These are phyloP conservation scores for Luehdorfia chinensis DNA, from an alignment of 1,140 invertebrate species.

Conservation along the genomic window DNA sequence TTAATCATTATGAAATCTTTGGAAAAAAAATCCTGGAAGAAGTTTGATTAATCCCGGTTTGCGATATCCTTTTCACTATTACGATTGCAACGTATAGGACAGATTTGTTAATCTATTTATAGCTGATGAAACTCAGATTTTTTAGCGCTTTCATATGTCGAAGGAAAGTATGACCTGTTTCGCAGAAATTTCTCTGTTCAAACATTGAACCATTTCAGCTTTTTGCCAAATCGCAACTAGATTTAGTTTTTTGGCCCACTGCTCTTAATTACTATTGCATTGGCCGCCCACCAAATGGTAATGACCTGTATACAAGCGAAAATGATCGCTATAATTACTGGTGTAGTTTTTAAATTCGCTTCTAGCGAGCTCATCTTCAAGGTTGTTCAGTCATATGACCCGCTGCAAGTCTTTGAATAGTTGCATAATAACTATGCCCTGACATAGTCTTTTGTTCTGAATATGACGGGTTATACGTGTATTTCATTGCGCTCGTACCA, in stretches of 20 bases:
- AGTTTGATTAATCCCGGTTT: too few relatives aligned
- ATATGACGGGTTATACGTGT: constrained; percentile 1
- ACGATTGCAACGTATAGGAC: too few relatives aligned
- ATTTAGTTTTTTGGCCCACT: constrained; percentile 58
- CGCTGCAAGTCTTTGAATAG: constrained; percentile 30
- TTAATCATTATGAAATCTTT: too few relatives aligned
- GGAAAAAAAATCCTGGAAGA: too few relatives aligned
- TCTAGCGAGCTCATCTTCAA: constrained; percentile 48
- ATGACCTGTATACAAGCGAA: constrained; percentile 53
- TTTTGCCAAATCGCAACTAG: constrained; percentile 26
- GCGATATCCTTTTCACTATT: too few relatives aligned
- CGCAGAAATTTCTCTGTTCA: too few relatives aligned
- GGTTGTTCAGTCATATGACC: constrained; percentile 46
- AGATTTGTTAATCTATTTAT: too few relatives aligned
- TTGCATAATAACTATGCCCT: constrained; percentile 33
- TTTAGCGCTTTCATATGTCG: too few relatives aligned
- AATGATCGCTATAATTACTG: constrained; percentile 41
- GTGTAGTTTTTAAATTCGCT: constrained; percentile 36
- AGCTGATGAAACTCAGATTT: too few relatives aligned
- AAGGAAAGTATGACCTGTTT: too few relatives aligned
- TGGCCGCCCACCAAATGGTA: constrained; percentile 68
- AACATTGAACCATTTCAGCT: not conserved
- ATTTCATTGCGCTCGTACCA: constrained; percentile 4
- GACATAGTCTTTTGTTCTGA: constrained; percentile 15
- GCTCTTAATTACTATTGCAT: constrained; percentile 56